Conservation (phyloP, 2,113 vertebrate genomes). For the Lynx canadensis region DNA sequence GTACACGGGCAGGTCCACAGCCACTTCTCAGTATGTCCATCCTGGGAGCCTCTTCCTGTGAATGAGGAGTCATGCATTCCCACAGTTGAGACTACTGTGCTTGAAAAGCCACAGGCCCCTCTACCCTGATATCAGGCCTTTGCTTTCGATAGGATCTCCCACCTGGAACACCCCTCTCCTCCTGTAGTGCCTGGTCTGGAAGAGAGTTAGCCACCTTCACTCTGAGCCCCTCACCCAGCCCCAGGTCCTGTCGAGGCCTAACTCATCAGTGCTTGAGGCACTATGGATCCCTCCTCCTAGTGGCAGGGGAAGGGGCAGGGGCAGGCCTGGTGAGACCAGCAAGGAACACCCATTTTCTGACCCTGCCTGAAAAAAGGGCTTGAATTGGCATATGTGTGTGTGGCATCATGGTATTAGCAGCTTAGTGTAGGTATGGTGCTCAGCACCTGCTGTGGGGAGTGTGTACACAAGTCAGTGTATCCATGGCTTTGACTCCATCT, state of each 20-base stretch:
- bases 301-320: background rate
- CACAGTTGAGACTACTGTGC: background rate
- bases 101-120: background rate
- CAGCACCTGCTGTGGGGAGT: background rate
- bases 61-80: background rate
- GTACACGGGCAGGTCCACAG: background rate
- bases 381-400: background rate
- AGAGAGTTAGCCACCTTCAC: background rate
- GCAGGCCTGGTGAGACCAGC: background rate
- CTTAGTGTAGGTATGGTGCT: background rate
- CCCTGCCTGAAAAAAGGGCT: background rate
- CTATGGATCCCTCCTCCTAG: background rate
- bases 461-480: background rate
- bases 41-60: background rate
- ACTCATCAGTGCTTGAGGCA: background rate
- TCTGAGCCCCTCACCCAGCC: background rate
- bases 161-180: background rate
- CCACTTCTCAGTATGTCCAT: background rate
- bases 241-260: background rate
- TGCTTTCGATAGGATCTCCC: background rate
- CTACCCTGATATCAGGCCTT: background rate
- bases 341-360: background rate
- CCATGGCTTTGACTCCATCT: background rate
- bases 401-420: background rate
- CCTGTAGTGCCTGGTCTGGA: slow-evolving; percentile 4